Base-by-base conservation (phyloP, 2,113 vertebrate species). In the Melanerpes formicivorus region DNA sequence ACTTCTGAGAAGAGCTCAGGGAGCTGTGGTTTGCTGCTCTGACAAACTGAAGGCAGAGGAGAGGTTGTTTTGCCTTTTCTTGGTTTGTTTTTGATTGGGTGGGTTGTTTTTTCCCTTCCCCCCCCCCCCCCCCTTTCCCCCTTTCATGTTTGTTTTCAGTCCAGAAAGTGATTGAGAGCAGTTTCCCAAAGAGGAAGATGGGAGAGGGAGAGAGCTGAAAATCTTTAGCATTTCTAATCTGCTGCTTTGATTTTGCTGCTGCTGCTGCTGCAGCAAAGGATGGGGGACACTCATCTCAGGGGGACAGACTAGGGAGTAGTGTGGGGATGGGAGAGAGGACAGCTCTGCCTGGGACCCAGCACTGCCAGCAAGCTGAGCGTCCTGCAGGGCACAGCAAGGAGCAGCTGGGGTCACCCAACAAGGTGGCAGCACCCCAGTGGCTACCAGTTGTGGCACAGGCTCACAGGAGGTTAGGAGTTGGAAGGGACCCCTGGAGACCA, bases 121-220 rank as follows among this genome's bases (percentile, higher is more conserved):
- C 34, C 34, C 10, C 7, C 37, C 37, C 37, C 37, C 34, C 9
- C 5, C 14, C 14, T 12, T 4, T 97, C 86, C 90, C 84, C 91
- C 95, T 97, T 97, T 96, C 94, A 96, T 96, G 95, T 95, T 96
- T 97, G 96, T 95, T 96, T 97, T 96, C 91, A 88, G 84, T 88
- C 95, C 84, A 95, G 91, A 91, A 92, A 95, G 73, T 95, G 94
- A 96, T 87, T 96, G 94, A 96, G 93, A 95, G 91, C 91, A 80
- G 69, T 76, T 97, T 96, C 95, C 91, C 86, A 70, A 88, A 92
- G 91, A 94, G 84, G 80, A 76, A 60, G 69, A 73, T 58, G 66
- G 80, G 37, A 37, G 69, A 82, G 66, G 80, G 37, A 37, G 69
- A 82, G 40, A 3, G 2, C 56, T 88, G 73, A 88, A 85, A 87